Base-by-base conservation (phyloP, 2,888 invertebrate genomes). In the Apomyelois bistriatella region DNA sequence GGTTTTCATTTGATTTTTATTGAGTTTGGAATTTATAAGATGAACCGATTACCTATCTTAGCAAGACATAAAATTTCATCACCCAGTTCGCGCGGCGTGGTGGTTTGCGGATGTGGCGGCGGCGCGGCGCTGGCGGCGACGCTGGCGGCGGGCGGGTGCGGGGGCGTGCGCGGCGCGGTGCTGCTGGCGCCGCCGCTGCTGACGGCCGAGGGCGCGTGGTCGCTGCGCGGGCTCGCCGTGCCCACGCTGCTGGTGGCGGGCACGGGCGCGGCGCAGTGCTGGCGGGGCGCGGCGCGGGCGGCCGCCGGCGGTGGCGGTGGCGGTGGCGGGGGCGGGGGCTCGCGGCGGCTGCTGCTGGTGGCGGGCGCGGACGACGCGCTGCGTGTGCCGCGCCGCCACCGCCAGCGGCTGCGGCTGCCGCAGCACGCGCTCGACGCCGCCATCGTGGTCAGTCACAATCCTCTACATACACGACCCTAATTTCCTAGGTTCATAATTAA, bases 301-400 rank as follows among this genome's bases (percentile, higher is more conserved):
- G 58, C 77, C 93, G 56, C 86, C 95, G 43, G 91, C 94, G 40
- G 92, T 95, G 52, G 94, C 93, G 42, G 93, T n/a, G n/a, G n/a
- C n/a, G 93, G 93, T 67, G 91, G 92, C 68, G 79, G 93, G 60
- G 92, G 92, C 66, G 92, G 92, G 54, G 56, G 58, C 1, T 91
- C 92, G 58, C 78, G 58, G 1, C 91, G 93, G 58, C 77, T 93
- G 56, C 86, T 95, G 43, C 91, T 94, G 40, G 92, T 95, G 52
- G 94, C 93, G 42, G 93, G 93, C 42, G 94, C 94, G 0, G 94
- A 95, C 79, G 93, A 93, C 69, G 82, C 91, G 61, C 87, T 95
- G 59, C 85, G 94, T 36, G 85, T 95, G 74, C 89, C 92, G 10
- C 89, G 91, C 48, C 79, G 86, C 3, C 92, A 92, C 68, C 92